These are phyloP conservation scores for Harpalus rubripes DNA, from an alignment of 2,888 invertebrate species.

Conservation along the genomic window DNA sequence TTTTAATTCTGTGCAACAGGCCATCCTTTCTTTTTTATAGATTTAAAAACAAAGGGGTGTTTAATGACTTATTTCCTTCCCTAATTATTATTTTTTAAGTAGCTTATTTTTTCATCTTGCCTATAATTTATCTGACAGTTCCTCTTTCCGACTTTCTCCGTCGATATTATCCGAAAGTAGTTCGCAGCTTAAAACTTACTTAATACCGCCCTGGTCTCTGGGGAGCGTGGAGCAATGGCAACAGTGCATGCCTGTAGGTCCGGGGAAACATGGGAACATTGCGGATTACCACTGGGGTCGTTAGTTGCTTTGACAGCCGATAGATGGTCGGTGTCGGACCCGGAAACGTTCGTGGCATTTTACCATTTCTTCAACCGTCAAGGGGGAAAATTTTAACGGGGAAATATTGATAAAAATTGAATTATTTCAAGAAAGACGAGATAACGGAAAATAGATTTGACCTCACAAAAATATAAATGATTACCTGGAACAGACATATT, in stretches of 20 bases:
- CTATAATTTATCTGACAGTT: slow-evolving; percentile 11
- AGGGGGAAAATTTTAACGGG: background rate
- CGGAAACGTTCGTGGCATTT: slow-evolving; percentile 8
- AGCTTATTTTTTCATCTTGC: background rate
- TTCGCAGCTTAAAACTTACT: slow-evolving; percentile 68
- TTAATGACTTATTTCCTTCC: too few species aligned
- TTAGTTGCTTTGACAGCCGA: slow-evolving; percentile 23
- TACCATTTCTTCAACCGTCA: background rate
- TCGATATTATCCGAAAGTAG: slow-evolving; percentile 27
- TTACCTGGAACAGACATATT: too few species aligned
- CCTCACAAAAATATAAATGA: too few species aligned
- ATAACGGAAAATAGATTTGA: too few species aligned
- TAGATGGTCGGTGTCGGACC: slow-evolving; percentile 3
- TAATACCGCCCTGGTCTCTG: slow-evolving; percentile 66
- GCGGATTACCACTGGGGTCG: slow-evolving; percentile 22
- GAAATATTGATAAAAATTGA: slow-evolving; percentile 8
- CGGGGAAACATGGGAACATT: background rate
- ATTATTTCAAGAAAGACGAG: background rate
- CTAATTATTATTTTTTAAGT: background rate
- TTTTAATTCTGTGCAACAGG: too few species aligned
- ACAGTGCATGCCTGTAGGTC: slow-evolving; percentile 5
- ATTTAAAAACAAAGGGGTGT: too few species aligned
- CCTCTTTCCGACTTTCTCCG: background rate
- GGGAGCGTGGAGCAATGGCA: slow-evolving; percentile 5
- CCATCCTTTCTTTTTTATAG: too few species aligned